Percentiles rank a stretch among this genome's conserved stretches.
phyloP scores from a whole-genome alignment of 2,797 vertebrate genomes.

The Sebastes trivittatus region DNA sequence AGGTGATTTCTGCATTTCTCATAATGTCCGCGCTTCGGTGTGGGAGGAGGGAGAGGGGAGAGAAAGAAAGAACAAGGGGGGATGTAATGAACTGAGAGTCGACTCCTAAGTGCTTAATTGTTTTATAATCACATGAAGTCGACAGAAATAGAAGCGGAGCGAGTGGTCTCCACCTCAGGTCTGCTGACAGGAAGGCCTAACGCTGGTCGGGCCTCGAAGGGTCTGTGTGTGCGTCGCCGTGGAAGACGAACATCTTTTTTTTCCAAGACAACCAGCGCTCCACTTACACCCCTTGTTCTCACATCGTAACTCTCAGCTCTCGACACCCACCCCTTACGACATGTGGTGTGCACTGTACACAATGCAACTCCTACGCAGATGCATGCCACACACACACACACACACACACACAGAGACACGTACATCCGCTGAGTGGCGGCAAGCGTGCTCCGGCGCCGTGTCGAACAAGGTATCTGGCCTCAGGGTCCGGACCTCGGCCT shows the following conservation, averaged over 20 bases:
- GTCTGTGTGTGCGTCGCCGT: not conserved
- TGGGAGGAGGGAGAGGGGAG: conserved; percentile 40
- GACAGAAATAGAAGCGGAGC: conserved; percentile 70
- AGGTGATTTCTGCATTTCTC: conserved; percentile 54
- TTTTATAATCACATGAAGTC: conserved; percentile 77
- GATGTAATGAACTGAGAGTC: conserved; percentile 72
- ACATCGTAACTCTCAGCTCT: conserved; percentile 31
- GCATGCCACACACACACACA: not conserved
- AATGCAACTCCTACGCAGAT: conserved; percentile 31
- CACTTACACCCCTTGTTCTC: not conserved
- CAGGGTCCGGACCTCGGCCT: not conserved
- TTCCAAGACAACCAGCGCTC: not conserved
- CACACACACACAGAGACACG: not conserved
- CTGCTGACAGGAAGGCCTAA: conserved; percentile 58
- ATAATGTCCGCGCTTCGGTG: conserved; percentile 38
- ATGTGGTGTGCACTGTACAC: conserved; percentile 56
- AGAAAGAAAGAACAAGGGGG: conserved; percentile 37
- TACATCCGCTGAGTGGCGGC: conserved; percentile 1
- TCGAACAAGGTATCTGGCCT: not conserved
- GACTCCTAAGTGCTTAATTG: conserved; percentile 73
- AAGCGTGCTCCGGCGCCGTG: not conserved
- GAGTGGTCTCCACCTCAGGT: conserved; percentile 55
- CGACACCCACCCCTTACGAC: conserved; percentile 12
- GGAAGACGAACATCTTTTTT: not conserved
- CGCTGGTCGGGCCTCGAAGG: conserved; percentile 1